Conservation (phyloP, 1,140 invertebrate species). For the Trichogramma pretiosum region DNA sequence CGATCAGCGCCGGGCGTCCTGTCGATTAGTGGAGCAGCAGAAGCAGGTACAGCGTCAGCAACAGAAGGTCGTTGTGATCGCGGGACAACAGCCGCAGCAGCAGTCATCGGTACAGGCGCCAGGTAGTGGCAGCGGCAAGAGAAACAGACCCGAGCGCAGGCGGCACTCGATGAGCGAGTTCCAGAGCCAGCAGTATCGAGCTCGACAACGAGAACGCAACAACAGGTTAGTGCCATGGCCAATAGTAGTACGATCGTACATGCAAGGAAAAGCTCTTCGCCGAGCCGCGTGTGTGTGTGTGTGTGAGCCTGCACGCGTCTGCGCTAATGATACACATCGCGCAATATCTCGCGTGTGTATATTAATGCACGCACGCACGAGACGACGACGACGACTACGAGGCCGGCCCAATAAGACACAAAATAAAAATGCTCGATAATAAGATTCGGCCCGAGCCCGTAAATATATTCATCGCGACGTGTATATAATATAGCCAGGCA, state of each 20-base stretch:
- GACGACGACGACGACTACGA: too few relatives aligned
- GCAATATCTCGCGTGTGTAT: too few relatives aligned
- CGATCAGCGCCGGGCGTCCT: constrained; percentile 7
- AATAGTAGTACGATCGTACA: too few relatives aligned
- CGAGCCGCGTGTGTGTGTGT: background rate
- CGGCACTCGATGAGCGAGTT: constrained; percentile 18
- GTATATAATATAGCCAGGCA: too few relatives aligned
- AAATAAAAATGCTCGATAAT: too few relatives aligned
- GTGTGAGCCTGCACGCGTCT: background rate
- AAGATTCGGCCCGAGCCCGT: too few relatives aligned
- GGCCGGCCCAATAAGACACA: too few relatives aligned
- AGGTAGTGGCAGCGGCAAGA: background rate
- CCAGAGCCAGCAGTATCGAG: constrained; percentile 3
- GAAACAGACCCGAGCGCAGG: constrained; percentile 9
- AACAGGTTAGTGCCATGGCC: constrained; percentile 13
- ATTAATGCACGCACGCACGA: too few relatives aligned
- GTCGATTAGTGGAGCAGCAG: background rate
- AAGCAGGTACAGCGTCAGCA: background rate
- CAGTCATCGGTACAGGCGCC: too few relatives aligned
- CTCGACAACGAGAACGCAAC: background rate
- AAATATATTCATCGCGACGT: too few relatives aligned
- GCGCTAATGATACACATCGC: background rate
- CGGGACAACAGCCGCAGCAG: background rate
- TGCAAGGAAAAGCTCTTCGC: too few relatives aligned
- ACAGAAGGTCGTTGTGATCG: background rate